Evolutionary conservation across 2,888 invertebrate species (phyloP).

Genomic region (Dendrolimus houi): DNA sequence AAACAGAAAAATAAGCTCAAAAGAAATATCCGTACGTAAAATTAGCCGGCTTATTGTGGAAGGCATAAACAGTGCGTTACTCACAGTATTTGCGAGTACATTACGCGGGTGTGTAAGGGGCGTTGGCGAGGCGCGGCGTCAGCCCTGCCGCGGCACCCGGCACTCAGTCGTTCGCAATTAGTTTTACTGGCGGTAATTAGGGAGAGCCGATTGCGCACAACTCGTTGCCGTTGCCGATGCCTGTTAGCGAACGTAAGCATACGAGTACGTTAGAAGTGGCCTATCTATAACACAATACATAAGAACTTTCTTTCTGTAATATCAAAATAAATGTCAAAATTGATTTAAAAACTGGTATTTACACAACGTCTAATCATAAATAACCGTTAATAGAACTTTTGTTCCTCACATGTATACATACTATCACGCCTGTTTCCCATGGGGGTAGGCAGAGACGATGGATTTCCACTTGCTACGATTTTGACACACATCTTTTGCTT

Average conservation of each 20-base stretch:
- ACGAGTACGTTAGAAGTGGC: slow-evolving; percentile 25
- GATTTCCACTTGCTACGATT: no score
- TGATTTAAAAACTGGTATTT: no score
- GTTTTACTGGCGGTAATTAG: slow-evolving; percentile 67
- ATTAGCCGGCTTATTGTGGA: slow-evolving; percentile 12
- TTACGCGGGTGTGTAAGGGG: slow-evolving; percentile 11
- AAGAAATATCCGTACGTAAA: not conserved
- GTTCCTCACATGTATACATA: no score
- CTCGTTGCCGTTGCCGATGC: slow-evolving; percentile 28
- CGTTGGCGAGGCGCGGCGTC: not conserved
- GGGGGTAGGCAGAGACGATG: no score
- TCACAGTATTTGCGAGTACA: slow-evolving; percentile 27
- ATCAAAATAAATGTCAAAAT: no score
- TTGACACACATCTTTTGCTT: no score
- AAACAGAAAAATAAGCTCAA: not conserved
- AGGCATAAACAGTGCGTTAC: slow-evolving; percentile 22
- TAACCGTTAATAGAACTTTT: no score
- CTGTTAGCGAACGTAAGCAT: slow-evolving; percentile 12
- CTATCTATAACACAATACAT: slow-evolving; percentile 3
- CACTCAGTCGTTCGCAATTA: slow-evolving; percentile 51
- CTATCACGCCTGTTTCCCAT: no score
- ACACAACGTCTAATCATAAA: no score
- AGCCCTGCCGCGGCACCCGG: slow-evolving; percentile 6
- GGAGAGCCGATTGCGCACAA: slow-evolving; percentile 55
- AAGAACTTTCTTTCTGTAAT: no score